phyloP scores from a whole-genome alignment of 2,888 invertebrate genomes.

The Steinernema carpocapsae region DNA sequence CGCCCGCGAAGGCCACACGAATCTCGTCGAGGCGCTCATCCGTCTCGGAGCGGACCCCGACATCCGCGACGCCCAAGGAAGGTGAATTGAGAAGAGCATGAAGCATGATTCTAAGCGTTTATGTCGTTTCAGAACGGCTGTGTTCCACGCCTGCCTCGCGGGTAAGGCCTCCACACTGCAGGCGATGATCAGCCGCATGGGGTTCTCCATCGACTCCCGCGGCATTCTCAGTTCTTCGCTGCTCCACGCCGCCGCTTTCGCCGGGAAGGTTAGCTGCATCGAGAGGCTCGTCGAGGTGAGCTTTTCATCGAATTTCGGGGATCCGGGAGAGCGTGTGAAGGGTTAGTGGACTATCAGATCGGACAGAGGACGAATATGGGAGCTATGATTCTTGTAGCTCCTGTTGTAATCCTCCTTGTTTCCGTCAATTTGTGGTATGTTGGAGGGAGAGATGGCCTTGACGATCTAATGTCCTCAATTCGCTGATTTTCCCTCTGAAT shows the following conservation, averaged over 20 bases:
- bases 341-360: too few species aligned
- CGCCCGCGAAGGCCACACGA: conserved; percentile 58
- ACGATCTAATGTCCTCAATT: too few species aligned
- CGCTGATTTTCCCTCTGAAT: too few species aligned
- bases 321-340: too few species aligned
- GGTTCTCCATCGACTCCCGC: conserved; percentile 37
- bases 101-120: not conserved
- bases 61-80: not conserved
- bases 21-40: conserved; percentile 42
- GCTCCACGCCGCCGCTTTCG: conserved; percentile 64
- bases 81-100: conserved; percentile 38
- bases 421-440: too few species aligned
- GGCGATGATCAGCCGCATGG: conserved; percentile 54
- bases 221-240: conserved; percentile 59
- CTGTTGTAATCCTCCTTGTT: too few species aligned
- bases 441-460: too few species aligned
- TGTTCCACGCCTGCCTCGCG: conserved; percentile 65
- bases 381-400: too few species aligned
- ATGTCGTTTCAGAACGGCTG: conserved; percentile 52
- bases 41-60: conserved; percentile 21
- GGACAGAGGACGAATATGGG: too few species aligned
- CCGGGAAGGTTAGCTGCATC: conserved; percentile 60
- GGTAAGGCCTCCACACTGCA: conserved; percentile 63
- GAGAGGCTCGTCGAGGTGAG: conserved; percentile 51
- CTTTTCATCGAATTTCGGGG: not conserved